These are phyloP conservation scores for Aythya baeri DNA, from an alignment of 2,113 vertebrate genomes.

Conservation along the genomic window DNA sequence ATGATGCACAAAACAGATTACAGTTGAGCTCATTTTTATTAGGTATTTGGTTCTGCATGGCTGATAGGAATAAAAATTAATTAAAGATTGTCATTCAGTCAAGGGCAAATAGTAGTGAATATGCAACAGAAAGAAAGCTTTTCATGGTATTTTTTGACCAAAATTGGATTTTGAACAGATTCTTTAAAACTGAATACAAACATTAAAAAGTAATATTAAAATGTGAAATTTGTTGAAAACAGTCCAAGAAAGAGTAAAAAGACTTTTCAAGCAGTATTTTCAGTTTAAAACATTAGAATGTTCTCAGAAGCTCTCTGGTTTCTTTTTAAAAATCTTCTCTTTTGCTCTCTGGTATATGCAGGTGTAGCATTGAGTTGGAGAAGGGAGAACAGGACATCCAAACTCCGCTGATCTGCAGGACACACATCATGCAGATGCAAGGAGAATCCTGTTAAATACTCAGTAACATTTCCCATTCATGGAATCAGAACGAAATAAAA, in stretches of 20 bases:
- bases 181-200: not conserved
- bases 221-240: not conserved
- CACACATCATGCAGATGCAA: not conserved
- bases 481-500: not conserved
- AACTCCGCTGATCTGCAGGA: not conserved
- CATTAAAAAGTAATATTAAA: not conserved
- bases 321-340: not conserved
- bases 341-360: not conserved
- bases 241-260: not conserved
- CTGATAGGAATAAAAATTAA: conserved; percentile 23
- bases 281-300: not conserved
- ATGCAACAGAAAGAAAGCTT: not conserved
- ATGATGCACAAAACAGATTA: not conserved
- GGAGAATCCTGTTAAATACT: not conserved
- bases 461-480: not conserved
- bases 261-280: not conserved
- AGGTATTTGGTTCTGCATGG: conserved; percentile 6
- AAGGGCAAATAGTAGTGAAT: not conserved
- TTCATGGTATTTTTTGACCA: not conserved
- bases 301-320: not conserved
- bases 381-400: not conserved
- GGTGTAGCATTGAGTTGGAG: not conserved
- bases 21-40: not conserved
- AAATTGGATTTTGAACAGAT: not conserved
- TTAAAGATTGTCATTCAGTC: not conserved